Evolutionary conservation across 2,113 vertebrate species (phyloP).

Genomic region (Elanus axillaris): DNA sequence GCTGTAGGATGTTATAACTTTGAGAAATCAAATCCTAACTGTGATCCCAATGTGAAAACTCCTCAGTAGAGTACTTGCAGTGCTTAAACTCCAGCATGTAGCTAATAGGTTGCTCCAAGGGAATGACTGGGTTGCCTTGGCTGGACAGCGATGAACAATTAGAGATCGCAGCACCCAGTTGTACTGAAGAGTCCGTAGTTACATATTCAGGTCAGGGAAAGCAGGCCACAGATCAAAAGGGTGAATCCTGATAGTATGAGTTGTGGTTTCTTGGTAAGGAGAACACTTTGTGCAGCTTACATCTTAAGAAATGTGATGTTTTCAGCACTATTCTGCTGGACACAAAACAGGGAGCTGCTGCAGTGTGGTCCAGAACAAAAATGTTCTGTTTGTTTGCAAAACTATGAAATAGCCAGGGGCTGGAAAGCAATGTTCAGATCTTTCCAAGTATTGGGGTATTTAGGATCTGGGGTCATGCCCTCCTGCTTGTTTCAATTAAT

Average conservation of each 20-base stretch:
- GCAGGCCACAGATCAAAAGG: neutral
- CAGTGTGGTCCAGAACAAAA: neutral
- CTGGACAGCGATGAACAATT: slow-evolving; percentile 8
- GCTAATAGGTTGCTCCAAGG: neutral
- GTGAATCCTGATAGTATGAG: neutral
- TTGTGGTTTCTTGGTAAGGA: neutral
- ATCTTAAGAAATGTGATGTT: neutral
- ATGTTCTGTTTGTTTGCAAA: neutral
- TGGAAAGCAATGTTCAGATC: neutral
- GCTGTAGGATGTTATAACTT: neutral
- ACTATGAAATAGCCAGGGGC: neutral
- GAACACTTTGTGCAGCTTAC: neutral
- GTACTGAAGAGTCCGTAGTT: neutral
- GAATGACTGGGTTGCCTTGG: neutral
- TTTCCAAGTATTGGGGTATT: neutral
- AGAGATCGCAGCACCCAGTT: neutral
- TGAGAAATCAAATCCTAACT: neutral
- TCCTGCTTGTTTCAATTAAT: neutral
- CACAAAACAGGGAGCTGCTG: neutral
- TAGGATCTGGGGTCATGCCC: neutral
- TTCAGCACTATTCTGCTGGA: neutral
- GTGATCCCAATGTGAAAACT: neutral
- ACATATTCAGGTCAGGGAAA: slow-evolving; percentile 28
- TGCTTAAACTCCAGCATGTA: neutral
- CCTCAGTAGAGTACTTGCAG: neutral